Evolutionary conservation across 2,113 vertebrate species (phyloP).

Genomic region (Mirza zaza): DNA sequence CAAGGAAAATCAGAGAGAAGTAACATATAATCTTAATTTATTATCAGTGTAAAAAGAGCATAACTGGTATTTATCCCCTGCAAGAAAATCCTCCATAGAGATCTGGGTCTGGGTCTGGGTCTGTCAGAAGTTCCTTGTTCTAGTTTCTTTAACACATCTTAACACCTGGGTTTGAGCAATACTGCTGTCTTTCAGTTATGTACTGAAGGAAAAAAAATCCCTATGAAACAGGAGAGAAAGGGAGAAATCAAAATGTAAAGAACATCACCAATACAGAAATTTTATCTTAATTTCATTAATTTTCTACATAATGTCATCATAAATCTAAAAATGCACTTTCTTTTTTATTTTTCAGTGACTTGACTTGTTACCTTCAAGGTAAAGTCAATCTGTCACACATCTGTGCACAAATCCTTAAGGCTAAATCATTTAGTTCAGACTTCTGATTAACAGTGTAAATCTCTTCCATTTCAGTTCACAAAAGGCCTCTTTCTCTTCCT

Average conservation of each 20-base stretch:
- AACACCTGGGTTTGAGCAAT: background rate
- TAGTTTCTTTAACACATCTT: background rate
- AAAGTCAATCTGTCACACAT: background rate
- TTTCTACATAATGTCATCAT: background rate
- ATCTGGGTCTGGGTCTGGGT: no score
- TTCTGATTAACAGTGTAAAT: conserved; percentile 18
- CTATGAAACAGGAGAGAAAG: background rate
- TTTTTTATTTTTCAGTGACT: background rate
- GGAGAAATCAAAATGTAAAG: background rate
- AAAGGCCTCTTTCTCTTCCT: background rate
- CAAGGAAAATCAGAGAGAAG: conserved; percentile 5
- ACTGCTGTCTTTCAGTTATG: background rate
- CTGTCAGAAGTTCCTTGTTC: background rate
- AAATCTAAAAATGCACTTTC: background rate
- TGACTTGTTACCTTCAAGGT: background rate
- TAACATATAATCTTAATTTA: conserved; percentile 11
- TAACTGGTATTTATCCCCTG: background rate
- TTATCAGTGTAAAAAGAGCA: background rate
- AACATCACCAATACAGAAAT: background rate
- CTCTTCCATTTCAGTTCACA: conserved; percentile 36
- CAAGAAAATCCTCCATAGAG: background rate
- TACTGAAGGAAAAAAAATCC: background rate
- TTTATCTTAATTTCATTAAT: background rate
- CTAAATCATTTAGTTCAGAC: conserved; percentile 7
- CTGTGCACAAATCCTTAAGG: conserved; percentile 20